Conservation (phyloP, 2,797 vertebrate genomes). For the Hipposideros larvatus region DNA sequence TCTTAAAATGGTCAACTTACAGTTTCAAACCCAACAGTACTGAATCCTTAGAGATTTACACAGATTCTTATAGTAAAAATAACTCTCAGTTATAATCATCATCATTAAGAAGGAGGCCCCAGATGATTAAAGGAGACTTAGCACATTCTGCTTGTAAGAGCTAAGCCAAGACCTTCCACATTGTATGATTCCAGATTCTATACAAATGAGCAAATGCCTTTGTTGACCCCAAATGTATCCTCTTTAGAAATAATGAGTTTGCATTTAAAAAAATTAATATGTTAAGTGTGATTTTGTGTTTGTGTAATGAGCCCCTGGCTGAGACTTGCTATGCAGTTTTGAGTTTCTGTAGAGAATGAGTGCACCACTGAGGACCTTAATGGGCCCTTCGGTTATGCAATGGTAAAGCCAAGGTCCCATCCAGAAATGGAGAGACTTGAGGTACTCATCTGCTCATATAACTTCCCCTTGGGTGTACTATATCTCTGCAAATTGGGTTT, state of each 20-base stretch:
- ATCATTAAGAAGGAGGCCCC: conserved; percentile 5
- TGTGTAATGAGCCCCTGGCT: conserved; percentile 17
- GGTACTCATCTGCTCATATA: not conserved
- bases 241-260: not conserved
- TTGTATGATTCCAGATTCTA: not conserved
- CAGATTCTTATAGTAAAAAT: not conserved
- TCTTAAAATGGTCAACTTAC: conserved; percentile 36
- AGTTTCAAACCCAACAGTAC: conserved; percentile 69
- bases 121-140: conserved; percentile 72
- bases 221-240: not conserved
- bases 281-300: conserved; percentile 45
- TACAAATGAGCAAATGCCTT: not conserved
- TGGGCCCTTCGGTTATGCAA: not conserved
- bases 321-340: conserved; percentile 5
- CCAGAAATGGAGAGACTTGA: not conserved
- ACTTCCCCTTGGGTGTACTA: not conserved
- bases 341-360: conserved; percentile 5
- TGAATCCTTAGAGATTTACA: conserved; percentile 73
- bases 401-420: conserved; percentile 28
- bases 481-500: not conserved
- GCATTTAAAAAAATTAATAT: not conserved
- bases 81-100: conserved; percentile 56
- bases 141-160: not conserved
- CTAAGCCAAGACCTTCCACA: not conserved
- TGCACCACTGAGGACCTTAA: not conserved